phyloP scores from a whole-genome alignment of 2,888 invertebrate genomes.

The Muscina levida region DNA sequence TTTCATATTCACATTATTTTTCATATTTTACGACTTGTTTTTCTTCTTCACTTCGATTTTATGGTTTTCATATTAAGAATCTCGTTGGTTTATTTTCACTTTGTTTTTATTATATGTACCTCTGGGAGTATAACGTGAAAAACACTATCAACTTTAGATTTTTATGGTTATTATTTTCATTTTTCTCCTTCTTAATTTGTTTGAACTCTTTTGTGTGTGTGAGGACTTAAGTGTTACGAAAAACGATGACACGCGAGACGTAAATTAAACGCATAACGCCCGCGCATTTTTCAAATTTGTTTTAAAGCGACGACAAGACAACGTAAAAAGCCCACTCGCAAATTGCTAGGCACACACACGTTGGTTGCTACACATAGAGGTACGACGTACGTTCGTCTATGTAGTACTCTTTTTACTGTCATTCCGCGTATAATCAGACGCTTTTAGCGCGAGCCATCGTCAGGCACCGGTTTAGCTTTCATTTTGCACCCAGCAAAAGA shows the following conservation, averaged over 20 bases:
- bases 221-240: neutral
- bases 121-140: no score
- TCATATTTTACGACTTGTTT: neutral
- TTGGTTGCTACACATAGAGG: neutral
- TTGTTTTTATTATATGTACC: slow-evolving; percentile 12
- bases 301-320: neutral
- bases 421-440: neutral
- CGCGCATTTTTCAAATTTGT: slow-evolving; percentile 49
- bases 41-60: neutral
- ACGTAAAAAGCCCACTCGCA: neutral
- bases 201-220: no score
- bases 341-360: neutral
- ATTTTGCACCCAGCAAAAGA: slow-evolving; percentile 45
- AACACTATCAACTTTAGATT: slow-evolving; percentile 25
- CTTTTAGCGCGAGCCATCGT: slow-evolving; percentile 6
- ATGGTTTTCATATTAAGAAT: neutral
- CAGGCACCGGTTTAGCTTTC: slow-evolving; percentile 64
- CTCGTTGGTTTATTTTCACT: slow-evolving; percentile 21
- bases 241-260: slow-evolving; percentile 53
- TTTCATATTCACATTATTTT: neutral
- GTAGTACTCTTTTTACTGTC: neutral
- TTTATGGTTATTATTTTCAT: slow-evolving; percentile 1
- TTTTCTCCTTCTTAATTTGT: slow-evolving; percentile 1
- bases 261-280: slow-evolving; percentile 64
- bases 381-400: neutral